A percentile compares a stretch with the other conserved stretches of the same genome.
Conservation (phyloP, 2,797 vertebrate genomes). For the Lycodopsis pacificus region DNA sequence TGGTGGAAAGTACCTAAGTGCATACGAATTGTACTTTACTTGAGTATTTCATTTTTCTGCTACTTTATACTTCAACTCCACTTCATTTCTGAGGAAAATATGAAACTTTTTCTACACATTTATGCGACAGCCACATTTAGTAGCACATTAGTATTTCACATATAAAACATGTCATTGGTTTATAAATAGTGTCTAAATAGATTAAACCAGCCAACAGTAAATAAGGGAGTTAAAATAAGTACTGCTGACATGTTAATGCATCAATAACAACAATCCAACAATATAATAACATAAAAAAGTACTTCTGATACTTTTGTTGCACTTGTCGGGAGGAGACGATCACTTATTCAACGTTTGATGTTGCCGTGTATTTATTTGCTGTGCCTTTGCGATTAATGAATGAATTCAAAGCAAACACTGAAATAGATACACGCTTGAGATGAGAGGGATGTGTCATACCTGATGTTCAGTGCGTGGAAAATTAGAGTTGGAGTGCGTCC, state of each 20-base stretch:
- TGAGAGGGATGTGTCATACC: background rate
- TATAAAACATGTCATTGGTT: background rate
- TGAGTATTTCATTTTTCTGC: background rate
- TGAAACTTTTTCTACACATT: no score
- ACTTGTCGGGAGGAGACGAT: background rate
- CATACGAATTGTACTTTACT: background rate
- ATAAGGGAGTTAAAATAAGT: background rate
- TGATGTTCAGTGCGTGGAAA: background rate
- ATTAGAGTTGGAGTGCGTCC: background rate
- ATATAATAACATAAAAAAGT: background rate
- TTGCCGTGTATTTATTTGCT: conserved; percentile 2
- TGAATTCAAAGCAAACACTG: conserved; percentile 30
- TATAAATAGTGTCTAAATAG: background rate
- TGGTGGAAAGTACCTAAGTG: background rate
- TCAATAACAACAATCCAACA: background rate
- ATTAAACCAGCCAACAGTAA: background rate
- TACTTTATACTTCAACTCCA: background rate
- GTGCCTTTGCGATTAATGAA: background rate
- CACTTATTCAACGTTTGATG: conserved; percentile 1
- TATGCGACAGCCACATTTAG: background rate
- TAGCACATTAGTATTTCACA: background rate
- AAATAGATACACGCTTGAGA: background rate
- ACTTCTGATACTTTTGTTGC: background rate
- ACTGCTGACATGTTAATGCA: background rate
- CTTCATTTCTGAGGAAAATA: background rate